Evolutionary conservation across 2,888 invertebrate species (phyloP), one percentile per base, ranked within the genome.

Genomic region (Hesperia comma): DNA sequence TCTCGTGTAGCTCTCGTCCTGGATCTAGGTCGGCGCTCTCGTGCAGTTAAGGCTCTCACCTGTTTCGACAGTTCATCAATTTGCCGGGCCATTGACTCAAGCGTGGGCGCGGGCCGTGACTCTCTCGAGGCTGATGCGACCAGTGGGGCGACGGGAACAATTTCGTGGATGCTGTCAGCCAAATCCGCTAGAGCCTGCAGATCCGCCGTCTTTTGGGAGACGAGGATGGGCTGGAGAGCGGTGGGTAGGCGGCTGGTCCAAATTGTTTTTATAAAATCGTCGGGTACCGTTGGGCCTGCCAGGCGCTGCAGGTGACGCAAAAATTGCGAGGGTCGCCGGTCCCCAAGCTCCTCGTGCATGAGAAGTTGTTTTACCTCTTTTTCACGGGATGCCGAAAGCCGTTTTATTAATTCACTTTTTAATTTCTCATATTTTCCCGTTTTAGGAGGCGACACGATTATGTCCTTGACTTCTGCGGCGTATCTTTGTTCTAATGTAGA

Each of bases 331-430:
- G 72, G 71, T 12, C 69, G 69, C 10, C 74, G 53, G 33, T 74
- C 69, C 1, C 69, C 73, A 2, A 72, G 51, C 58, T 72, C 69
- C 19, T 72, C 70, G 5, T 71, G 71, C 26, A 51, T 51, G 6
- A 75, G 56, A 1, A 72, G 57, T 41, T 73, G 71, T 37, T 70
- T 70, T 0, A 72, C 55, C 10, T 70, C 57, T 43, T 70, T 69
- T 56, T 72, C 69, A 6, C 66, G 56, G 6, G 73, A 74, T 7
- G 66, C 68, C 0, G 69, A 68, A 1, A 76, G 60, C 0, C 72
- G 56, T 54, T 72, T 72, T 1, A 72, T 71, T 4, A 75, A 63
- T 41, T 72, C 74, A 1, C 66, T 41, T 56, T 72, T 74, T 1
- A 74, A 55, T n/a, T 63, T 68, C 1, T 67, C 68, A 51, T 72